A percentile compares a stretch with the other conserved stretches of the same genome.
These are phyloP conservation scores for Zeus faber DNA, from an alignment of 2,113 vertebrate genomes.

Conservation along the genomic window DNA sequence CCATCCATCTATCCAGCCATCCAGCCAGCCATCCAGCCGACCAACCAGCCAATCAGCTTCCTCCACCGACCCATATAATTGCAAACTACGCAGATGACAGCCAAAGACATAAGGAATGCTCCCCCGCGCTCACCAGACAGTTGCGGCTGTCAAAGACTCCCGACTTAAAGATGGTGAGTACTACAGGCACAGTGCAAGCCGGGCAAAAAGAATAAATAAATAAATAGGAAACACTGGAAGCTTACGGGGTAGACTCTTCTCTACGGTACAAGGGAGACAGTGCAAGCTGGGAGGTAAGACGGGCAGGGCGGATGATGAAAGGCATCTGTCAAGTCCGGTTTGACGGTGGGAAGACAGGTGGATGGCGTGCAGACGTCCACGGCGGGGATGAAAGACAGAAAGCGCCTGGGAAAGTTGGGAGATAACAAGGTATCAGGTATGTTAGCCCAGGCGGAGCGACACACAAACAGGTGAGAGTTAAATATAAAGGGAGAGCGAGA, in stretches of 20 bases:
- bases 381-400: constrained; percentile 30
- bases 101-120: constrained; percentile 39
- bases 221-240: too few relatives aligned
- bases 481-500: too few relatives aligned
- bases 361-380: constrained; percentile 8
- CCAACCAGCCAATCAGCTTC: too few relatives aligned
- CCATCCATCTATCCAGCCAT: too few relatives aligned
- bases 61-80: constrained; percentile 12
- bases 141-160: constrained; percentile 50
- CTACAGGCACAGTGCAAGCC: constrained; percentile 45
- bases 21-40: too few relatives aligned
- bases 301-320: background rate
- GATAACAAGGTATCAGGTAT: constrained; percentile 37
- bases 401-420: constrained; percentile 28
- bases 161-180: constrained; percentile 37
- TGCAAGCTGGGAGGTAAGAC: constrained; percentile 10
- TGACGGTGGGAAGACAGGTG: constrained; percentile 18
- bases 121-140: constrained; percentile 52
- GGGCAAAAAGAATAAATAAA: too few relatives aligned
- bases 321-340: constrained; percentile 8
- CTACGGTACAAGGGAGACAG: constrained; percentile 1
- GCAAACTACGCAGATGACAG: constrained; percentile 39
- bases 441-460: too few relatives aligned
- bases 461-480: too few relatives aligned
- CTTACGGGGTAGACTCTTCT: constrained; percentile 27